These are phyloP conservation scores for Chrysotoxum bicinctum DNA, from an alignment of 2,888 invertebrate species.

Conservation along the genomic window DNA sequence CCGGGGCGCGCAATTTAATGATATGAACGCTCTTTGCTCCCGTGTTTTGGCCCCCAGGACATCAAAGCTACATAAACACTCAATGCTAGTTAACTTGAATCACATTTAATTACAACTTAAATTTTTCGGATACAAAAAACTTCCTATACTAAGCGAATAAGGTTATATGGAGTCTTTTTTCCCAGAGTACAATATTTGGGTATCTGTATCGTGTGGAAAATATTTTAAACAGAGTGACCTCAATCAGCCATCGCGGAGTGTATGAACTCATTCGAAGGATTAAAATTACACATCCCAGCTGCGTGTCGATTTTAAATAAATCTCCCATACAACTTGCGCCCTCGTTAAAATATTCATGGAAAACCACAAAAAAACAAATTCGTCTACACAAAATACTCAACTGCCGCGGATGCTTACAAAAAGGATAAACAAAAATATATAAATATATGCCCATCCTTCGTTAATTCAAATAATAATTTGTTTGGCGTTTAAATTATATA, in stretches of 20 bases:
- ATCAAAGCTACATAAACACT: neutral
- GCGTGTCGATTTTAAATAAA: slow-evolving; percentile 63
- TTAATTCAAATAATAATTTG: slow-evolving; percentile 48
- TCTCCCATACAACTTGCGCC: slow-evolving; percentile 12
- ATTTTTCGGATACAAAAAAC: neutral
- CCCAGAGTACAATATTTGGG: no score
- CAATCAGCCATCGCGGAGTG: neutral
- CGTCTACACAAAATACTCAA: slow-evolving; percentile 22
- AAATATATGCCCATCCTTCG: slow-evolving; percentile 54
- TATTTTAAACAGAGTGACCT: neutral
- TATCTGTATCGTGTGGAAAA: neutral
- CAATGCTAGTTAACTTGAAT: neutral
- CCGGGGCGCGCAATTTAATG: slow-evolving; percentile 25
- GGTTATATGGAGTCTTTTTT: neutral
- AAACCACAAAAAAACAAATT: slow-evolving; percentile 21
- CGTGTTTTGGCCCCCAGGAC: neutral
- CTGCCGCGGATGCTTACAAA: slow-evolving; percentile 2
- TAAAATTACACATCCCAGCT: slow-evolving; percentile 45
- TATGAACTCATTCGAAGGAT: slow-evolving; percentile 20
- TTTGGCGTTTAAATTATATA: slow-evolving; percentile 55
- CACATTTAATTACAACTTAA: neutral
- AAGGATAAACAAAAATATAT: slow-evolving; percentile 29
- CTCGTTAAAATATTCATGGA: slow-evolving; percentile 55
- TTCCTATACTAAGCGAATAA: neutral
- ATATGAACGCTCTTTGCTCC: slow-evolving; percentile 24